Evolutionary conservation across 2,113 vertebrate species (phyloP).

Genomic region (Pomatorhinus ruficollis): DNA sequence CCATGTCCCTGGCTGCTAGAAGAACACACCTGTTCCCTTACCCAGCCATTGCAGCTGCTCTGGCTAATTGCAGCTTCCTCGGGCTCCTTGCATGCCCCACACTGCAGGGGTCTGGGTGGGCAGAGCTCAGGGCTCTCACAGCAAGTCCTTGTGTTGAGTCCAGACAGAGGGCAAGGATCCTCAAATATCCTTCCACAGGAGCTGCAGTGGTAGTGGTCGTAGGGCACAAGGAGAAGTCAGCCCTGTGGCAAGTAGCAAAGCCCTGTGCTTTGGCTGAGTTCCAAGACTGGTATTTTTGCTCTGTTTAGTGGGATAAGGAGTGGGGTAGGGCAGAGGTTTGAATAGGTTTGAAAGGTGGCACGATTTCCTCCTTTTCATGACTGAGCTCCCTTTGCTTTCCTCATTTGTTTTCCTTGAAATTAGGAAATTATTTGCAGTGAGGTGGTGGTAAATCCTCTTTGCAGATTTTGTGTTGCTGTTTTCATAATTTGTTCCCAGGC

Average conservation of each 20-base stretch:
- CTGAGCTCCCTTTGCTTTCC: constrained; percentile 4
- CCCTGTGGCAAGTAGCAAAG: background rate
- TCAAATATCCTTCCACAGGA: background rate
- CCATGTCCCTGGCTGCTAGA: background rate
- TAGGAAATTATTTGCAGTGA: constrained; percentile 2
- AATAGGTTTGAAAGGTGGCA: constrained; percentile 12
- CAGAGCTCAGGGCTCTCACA: background rate
- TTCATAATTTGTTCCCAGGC: background rate
- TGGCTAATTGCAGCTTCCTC: background rate
- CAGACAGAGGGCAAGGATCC: background rate
- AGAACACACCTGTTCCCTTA: background rate
- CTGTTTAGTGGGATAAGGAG: background rate
- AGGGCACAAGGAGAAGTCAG: background rate
- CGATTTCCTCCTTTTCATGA: constrained; percentile 55
- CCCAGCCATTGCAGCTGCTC: background rate
- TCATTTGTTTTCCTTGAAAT: constrained; percentile 30
- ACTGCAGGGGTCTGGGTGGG: background rate
- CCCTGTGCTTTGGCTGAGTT: background rate
- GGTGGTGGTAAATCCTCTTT: constrained; percentile 11
- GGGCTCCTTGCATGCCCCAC: fast-evolving
- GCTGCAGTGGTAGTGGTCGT: fast-evolving
- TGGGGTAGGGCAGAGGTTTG: fast-evolving
- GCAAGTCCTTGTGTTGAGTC: fast-evolving
- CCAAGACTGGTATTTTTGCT: background rate
- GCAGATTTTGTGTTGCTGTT: constrained; percentile 14